phyloP scores from a whole-genome alignment of 2,888 invertebrate genomes.

The Leptothorax acervorum region DNA sequence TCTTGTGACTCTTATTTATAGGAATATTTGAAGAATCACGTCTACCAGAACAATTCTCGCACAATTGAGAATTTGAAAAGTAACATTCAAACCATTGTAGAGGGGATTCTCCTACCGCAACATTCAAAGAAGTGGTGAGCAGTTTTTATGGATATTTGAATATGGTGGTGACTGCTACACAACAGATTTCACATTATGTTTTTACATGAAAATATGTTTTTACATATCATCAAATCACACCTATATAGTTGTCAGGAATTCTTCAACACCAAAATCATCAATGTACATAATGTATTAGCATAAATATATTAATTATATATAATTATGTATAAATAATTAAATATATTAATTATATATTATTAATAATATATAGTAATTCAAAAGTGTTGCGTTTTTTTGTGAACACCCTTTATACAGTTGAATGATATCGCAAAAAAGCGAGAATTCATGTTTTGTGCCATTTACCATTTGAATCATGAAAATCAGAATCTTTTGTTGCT shows the following conservation, averaged over 20 bases:
- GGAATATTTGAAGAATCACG: not conserved
- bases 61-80: not conserved
- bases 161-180: not conserved
- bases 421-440: not conserved
- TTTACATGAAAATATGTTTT: too few species aligned
- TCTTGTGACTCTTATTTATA: not conserved
- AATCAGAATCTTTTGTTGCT: not conserved
- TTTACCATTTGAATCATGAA: not conserved
- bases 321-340: too few species aligned
- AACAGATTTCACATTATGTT: too few species aligned
- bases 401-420: not conserved
- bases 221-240: too few species aligned
- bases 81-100: not conserved
- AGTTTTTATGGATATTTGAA: not conserved
- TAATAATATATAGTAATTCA: not conserved
- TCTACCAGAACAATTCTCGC: not conserved
- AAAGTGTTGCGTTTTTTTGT: not conserved
- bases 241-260: too few species aligned
- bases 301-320: too few species aligned
- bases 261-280: too few species aligned
- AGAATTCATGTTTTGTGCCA: not conserved
- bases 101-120: not conserved
- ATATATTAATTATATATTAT: not conserved
- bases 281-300: too few species aligned
- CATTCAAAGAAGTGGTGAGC: not conserved